Evolutionary conservation across 2,888 invertebrate genomes (phyloP).

Genomic region (Ypsolopha sequella): DNA sequence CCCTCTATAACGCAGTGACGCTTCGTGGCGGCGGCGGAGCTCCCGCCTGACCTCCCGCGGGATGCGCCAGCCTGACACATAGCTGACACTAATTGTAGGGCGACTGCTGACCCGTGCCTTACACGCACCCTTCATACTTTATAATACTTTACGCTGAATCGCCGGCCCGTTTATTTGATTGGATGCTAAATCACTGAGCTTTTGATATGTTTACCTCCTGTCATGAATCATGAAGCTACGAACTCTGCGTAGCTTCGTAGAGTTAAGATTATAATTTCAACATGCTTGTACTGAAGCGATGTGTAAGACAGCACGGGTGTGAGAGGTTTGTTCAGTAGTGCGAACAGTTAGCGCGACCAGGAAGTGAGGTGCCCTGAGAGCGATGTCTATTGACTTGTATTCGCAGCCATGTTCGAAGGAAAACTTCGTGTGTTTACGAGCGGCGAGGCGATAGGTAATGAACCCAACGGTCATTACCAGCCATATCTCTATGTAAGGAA

Average conservation of each 20-base stretch:
- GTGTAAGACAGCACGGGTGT: conserved; percentile 14
- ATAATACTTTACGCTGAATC: conserved; percentile 19
- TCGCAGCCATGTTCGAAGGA: conserved; percentile 42
- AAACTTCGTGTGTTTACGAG: conserved; percentile 61
- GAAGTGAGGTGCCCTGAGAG: conserved; percentile 35
- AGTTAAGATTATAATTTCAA: conserved; percentile 4
- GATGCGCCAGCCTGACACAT: background rate
- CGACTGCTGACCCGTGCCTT: conserved; percentile 47
- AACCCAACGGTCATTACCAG: conserved; percentile 53
- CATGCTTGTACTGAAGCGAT: conserved; percentile 18
- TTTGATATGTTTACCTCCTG: conserved; percentile 8
- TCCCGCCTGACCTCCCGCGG: background rate
- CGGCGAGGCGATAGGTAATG: conserved; percentile 55
- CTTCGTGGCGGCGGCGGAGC: background rate
- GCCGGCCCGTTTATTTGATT: conserved; percentile 10
- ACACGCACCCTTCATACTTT: conserved; percentile 29
- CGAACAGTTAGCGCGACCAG: conserved; percentile 38
- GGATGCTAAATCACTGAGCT: conserved; percentile 41
- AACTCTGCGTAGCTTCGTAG: conserved; percentile 26
- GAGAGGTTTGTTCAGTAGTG: conserved; percentile 18
- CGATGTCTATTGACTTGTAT: conserved; percentile 55
- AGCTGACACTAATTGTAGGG: conserved; percentile 39
- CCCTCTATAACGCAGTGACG: background rate
- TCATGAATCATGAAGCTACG: conserved; percentile 7
- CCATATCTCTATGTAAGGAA: conserved; percentile 62